Base-by-base conservation (phyloP, 2,113 vertebrate species). In the Pyxicephalus adspersus region DNA sequence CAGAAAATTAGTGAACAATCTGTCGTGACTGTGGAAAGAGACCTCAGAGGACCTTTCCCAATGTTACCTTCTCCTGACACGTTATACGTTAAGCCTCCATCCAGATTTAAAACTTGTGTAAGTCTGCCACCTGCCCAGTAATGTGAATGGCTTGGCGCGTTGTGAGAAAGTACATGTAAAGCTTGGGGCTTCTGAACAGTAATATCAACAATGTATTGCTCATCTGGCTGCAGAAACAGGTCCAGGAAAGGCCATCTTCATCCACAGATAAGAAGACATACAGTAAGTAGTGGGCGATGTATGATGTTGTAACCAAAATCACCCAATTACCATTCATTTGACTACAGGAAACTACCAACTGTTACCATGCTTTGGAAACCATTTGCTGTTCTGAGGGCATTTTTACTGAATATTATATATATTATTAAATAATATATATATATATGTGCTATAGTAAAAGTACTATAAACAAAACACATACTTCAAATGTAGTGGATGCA, bases 31-130 rank as follows among this genome's bases (percentile, higher is more conserved):
- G 55, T 28, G 23, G 0, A 0, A 7, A 22, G 76, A 64, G 83
- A 82, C 74, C 68, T 81, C 80, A 86, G 82, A 29, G 63, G n/a
- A 83, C 31, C 50, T 64, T 70, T 34, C 84, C 83, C 54, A 58
- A 79, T 65, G 61, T 86, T 87, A 85, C 83, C 73, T 88, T 87
- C 86, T 84, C 81, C 83, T 79, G 76, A 85, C 79, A 83, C 82
- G 34, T 76, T 87, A 84, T 72, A 83, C 66, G 26, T 82, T 86
- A 83, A 76, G 58, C 86, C 85, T 67, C 79, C 73, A 81, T 1
- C 0, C 65, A 85, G 76, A 86, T 83, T 87, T 85, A 83, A 84
- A 87, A 54, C 58, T 68, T 73, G 52, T 81, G 58, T 19, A 15
- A 83, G 80, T 81, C 85, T 87, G 79, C 77, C 85, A 85, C 85